Percentiles rank a stretch among this genome's conserved stretches.
These are phyloP conservation scores for Pterocles gutturalis DNA, from an alignment of 2,113 vertebrate species.

Conservation along the genomic window DNA sequence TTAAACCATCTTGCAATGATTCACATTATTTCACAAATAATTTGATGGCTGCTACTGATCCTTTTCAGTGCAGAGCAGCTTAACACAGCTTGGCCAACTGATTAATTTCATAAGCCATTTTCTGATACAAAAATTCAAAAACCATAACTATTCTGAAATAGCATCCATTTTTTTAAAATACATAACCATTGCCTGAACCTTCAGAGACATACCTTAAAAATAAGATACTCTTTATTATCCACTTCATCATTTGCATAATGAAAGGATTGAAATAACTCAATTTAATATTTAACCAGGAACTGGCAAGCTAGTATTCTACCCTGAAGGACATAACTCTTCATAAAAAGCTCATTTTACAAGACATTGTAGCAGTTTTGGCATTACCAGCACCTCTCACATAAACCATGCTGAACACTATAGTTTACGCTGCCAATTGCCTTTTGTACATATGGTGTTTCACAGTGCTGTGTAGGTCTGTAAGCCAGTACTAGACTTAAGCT, in stretches of 20 bases:
- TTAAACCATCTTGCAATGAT: neutral
- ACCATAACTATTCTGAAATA: neutral
- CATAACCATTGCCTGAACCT: neutral
- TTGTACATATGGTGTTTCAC: conserved; percentile 21
- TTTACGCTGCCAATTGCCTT: conserved; percentile 51
- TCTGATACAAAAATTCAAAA: neutral
- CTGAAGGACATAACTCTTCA: neutral
- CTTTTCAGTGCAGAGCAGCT: conserved; percentile 7
- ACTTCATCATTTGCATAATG: conserved; percentile 18
- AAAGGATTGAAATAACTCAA: conserved; percentile 34
- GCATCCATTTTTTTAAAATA: neutral
- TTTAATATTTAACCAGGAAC: conserved; percentile 36
- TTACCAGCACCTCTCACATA: conserved; percentile 35
- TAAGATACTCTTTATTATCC: neutral
- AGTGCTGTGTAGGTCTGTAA: conserved; percentile 22
- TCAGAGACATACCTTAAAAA: neutral
- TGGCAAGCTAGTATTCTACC: conserved; percentile 25
- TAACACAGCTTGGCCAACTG: neutral
- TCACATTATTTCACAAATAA: conserved; percentile 28
- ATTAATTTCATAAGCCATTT: conserved; percentile 8
- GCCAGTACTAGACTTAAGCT: conserved; percentile 8
- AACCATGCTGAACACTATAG: conserved; percentile 16
- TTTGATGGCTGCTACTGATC: neutral
- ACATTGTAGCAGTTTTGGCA: conserved; percentile 46
- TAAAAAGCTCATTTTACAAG: conserved; percentile 47